These are phyloP conservation scores for Drosophila pruinosa DNA, from an alignment of 1,140 invertebrate genomes.

Conservation along the genomic window DNA sequence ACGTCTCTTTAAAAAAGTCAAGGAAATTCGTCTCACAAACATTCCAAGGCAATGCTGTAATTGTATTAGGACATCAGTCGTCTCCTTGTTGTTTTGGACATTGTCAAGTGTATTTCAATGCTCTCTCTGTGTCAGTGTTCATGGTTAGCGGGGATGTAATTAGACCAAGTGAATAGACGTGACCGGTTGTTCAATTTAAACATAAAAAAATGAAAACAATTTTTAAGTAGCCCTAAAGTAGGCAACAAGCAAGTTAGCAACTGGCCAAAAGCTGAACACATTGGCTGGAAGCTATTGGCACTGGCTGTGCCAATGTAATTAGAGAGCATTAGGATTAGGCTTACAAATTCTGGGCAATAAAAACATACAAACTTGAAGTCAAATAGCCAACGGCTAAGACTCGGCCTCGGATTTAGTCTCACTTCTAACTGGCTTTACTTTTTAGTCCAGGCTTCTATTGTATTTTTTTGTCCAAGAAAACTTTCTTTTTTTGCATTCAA, in stretches of 20 bases:
- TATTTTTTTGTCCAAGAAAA: conserved; percentile 1
- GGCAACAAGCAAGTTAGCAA: conserved; percentile 47
- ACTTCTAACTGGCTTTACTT: background rate
- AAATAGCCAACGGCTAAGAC: conserved; percentile 42
- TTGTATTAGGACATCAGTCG: background rate
- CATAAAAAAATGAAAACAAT: conserved; percentile 37
- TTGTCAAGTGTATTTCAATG: conserved; percentile 45
- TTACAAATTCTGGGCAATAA: conserved; percentile 49
- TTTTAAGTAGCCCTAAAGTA: conserved; percentile 69
- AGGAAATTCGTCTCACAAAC: too few species aligned
- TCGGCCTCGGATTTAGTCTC: background rate
- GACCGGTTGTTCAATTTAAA: conserved; percentile 21
- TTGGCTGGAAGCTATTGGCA: conserved; percentile 29
- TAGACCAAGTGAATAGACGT: conserved; percentile 35
- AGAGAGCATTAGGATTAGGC: conserved; percentile 76
- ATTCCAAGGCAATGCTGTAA: too few species aligned
- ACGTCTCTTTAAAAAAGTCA: too few species aligned
- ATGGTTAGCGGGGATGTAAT: conserved; percentile 62
- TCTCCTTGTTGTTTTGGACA: background rate
- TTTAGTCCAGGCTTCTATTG: background rate
- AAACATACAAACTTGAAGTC: conserved; percentile 29
- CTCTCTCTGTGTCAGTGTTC: conserved; percentile 7
- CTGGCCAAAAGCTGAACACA: conserved; percentile 25
- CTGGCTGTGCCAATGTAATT: conserved; percentile 66
- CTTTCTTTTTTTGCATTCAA: conserved; percentile 54